Percentiles rank a stretch among this genome's conserved stretches.
Conservation (phyloP, 2,888 invertebrate species). For the Camponotus fellah region DNA sequence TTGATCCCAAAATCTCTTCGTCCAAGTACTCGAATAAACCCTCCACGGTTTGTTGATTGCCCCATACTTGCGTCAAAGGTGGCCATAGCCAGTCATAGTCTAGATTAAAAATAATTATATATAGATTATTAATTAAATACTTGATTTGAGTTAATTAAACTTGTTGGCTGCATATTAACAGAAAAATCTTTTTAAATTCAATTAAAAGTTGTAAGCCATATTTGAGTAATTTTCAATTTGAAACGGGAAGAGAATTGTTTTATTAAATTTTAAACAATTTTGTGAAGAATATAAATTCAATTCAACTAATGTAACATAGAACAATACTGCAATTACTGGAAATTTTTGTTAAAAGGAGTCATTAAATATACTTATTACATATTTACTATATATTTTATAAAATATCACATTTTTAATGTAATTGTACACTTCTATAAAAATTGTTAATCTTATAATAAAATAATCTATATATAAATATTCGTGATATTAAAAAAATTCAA, state of each 20-base stretch:
- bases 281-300: neutral
- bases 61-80: constrained; percentile 89
- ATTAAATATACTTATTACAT: neutral
- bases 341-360: neutral
- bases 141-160: constrained; percentile 13
- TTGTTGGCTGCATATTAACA: neutral
- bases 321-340: too few relatives aligned
- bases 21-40: constrained; percentile 81
- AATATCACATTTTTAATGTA: neutral
- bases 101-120: constrained; percentile 77
- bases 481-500: neutral
- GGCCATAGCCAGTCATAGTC: constrained; percentile 89
- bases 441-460: neutral
- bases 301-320: neutral
- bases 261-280: constrained; percentile 11
- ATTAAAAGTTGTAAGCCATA: neutral
- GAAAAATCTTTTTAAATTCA: neutral
- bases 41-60: constrained; percentile 85
- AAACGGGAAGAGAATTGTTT: neutral
- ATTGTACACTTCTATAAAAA: neutral
- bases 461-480: neutral
- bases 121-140: neutral
- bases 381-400: neutral
- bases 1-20: constrained; percentile 79
- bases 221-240: neutral